These are phyloP conservation scores for Strongylocentrotus purpuratus DNA, from an alignment of 35 echinoderm and acorn worm species.

Conservation along the genomic window DNA sequence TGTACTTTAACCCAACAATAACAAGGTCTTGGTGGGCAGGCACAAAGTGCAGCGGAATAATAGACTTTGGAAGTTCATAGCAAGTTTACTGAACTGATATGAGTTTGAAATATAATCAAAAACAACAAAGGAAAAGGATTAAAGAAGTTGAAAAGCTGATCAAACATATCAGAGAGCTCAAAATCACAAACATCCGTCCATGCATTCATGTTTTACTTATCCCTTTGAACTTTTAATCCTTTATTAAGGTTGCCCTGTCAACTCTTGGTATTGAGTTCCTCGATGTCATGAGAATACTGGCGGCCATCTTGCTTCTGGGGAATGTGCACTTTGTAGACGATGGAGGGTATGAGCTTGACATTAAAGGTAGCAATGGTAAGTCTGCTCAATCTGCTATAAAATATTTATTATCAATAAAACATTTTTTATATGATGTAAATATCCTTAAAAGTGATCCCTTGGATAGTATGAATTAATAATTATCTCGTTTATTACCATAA, in stretches of 20 bases:
- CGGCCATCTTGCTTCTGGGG: conserved; percentile 75
- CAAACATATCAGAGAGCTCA: not conserved
- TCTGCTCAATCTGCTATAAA: too few relatives aligned
- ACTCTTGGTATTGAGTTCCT: conserved; percentile 87
- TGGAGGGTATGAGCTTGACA: conserved; percentile 94
- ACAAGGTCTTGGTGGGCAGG: not conserved
- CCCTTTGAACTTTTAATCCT: not conserved
- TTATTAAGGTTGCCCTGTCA: conserved; percentile 71
- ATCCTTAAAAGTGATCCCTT: too few relatives aligned
- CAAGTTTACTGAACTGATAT: not conserved
- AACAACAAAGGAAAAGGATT: not conserved
- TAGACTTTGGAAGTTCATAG: not conserved
- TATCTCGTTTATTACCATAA: too few relatives aligned
- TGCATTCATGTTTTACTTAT: not conserved
- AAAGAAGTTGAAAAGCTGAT: not conserved
- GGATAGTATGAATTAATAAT: too few relatives aligned
- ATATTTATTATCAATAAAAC: too few relatives aligned
- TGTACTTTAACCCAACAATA: conserved; percentile 5
- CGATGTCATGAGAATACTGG: conserved; percentile 93
- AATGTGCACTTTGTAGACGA: conserved; percentile 93
- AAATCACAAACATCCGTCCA: not conserved
- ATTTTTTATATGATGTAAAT: too few relatives aligned
- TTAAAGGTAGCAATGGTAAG: conserved; percentile 94
- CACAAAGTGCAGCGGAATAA: not conserved
- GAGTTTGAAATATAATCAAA: not conserved